phyloP scores from a whole-genome alignment of 2,797 vertebrate species.

The Pangasius sanitwongsei region DNA sequence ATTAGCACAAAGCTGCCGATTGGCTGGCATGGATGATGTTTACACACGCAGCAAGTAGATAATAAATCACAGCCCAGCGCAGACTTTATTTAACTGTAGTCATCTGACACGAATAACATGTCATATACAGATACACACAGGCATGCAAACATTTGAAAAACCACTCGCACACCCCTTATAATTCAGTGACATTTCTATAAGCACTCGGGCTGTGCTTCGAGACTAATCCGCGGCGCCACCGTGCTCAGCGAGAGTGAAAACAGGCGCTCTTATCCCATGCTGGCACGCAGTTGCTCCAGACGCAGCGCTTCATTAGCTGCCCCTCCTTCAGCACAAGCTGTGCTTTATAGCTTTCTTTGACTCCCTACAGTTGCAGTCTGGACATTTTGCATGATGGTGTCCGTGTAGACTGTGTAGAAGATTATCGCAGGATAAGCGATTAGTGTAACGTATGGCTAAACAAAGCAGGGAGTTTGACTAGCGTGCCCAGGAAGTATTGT shows the following conservation, averaged over 20 bases:
- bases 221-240: conserved; percentile 30
- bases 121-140: neutral
- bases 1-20: conserved; percentile 38
- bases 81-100: neutral
- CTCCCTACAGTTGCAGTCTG: conserved; percentile 2
- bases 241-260: conserved; percentile 17
- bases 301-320: conserved; percentile 24
- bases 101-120: conserved; percentile 16
- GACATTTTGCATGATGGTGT: neutral
- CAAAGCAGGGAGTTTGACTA: neutral
- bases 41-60: conserved; percentile 46
- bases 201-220: neutral
- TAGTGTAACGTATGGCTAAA: conserved; percentile 3
- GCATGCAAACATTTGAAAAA: neutral
- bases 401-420: neutral
- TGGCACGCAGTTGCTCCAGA: conserved; percentile 26
- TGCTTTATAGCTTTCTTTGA: neutral
- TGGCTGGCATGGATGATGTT: conserved; percentile 41
- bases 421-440: neutral
- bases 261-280: conserved; percentile 15
- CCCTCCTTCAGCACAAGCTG: conserved; percentile 3
- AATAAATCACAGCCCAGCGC: conserved; percentile 63
- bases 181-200: conserved; percentile 30
- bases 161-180: neutral
- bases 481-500: neutral